Base-by-base conservation (phyloP, 1,140 invertebrate genomes). In the Cydia strobilella region DNA sequence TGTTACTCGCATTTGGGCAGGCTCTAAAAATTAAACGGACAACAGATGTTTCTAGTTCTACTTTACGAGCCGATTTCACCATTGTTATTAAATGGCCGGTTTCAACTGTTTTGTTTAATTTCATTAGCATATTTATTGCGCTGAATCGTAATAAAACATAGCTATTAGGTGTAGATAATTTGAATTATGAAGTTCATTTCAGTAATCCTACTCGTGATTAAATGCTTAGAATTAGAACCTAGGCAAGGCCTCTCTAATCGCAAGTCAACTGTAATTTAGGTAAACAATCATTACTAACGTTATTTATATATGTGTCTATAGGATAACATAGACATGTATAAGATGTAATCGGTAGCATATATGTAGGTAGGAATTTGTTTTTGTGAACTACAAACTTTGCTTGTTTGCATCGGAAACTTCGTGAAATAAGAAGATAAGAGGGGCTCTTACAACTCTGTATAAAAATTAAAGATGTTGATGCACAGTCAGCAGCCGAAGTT, bases 51-150 rank as follows among this genome's bases (percentile, higher is more conserved):
- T 86, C 85, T 85, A 86, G 88, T 91, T 88, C 85, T 85, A 86
- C 89, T 91, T 88, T 88, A 87, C 83, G 86, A 87, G 75, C 83
- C 89, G 90, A 91, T 91, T 89, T 86, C 84, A 83, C 76, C 76
- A 80, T 77, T 84, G 79, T 76, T 75, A 81, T 45, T 72, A 79
- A 78, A 39, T 69, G 65, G 65, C 65, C 23, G 27, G 65, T 39
- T 42, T 20, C 35, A 20, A 69, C n/a, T 35, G 23, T 69, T 69
- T 69, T 39, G 31, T 18, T 69, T 69, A 35, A 69, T 69, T 69
- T 69, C 4, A 35, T 69, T 35, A 39, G 31, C 65, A 69, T 69
- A 69, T 69, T 69, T 69, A 69, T 69, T 31, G 31, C 63, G 5
- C 65, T 35, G 65, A 18, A 66, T 35, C 27, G 27, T 66, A 27